phyloP scores from a whole-genome alignment of 1,140 invertebrate genomes.

The Psix sp. region DNA sequence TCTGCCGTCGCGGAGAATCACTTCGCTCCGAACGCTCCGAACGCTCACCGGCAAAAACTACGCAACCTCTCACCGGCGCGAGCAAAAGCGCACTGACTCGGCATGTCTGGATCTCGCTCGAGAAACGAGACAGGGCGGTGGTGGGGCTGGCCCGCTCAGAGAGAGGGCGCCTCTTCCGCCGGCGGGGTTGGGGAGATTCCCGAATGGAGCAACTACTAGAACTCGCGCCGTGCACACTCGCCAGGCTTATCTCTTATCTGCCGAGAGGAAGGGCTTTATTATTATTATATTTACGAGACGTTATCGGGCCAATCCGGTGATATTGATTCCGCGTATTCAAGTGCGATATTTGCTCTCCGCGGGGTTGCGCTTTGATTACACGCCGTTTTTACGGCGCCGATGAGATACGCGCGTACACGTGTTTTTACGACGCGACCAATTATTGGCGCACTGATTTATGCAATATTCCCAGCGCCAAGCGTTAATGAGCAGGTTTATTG shows the following conservation, averaged over 20 bases:
- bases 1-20: no score
- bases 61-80: constrained; percentile 64
- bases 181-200: background rate
- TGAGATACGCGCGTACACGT: constrained; percentile 19
- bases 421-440: constrained; percentile 19
- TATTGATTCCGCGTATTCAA: constrained; percentile 71
- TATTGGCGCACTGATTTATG: constrained; percentile 36
- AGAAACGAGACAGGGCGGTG: constrained; percentile 22
- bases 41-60: constrained; percentile 4
- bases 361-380: constrained; percentile 48
- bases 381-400: constrained; percentile 25
- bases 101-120: constrained; percentile 48
- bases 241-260: constrained; percentile 52
- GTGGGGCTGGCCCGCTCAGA: constrained; percentile 18
- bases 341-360: constrained; percentile 45
- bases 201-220: constrained; percentile 32
- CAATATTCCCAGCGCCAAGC: constrained; percentile 17
- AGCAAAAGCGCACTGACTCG: constrained; percentile 70
- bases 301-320: constrained; percentile 72
- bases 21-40: background rate
- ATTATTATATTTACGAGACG: constrained; percentile 76
- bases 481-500: constrained; percentile 36
- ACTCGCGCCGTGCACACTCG: constrained; percentile 33
- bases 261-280: constrained; percentile 67
- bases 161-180: constrained; percentile 22